These are phyloP conservation scores for Chironex yamaguchii DNA, from an alignment of 30 jellyfish, hydroid and myxozoan genomes.

Conservation along the genomic window DNA sequence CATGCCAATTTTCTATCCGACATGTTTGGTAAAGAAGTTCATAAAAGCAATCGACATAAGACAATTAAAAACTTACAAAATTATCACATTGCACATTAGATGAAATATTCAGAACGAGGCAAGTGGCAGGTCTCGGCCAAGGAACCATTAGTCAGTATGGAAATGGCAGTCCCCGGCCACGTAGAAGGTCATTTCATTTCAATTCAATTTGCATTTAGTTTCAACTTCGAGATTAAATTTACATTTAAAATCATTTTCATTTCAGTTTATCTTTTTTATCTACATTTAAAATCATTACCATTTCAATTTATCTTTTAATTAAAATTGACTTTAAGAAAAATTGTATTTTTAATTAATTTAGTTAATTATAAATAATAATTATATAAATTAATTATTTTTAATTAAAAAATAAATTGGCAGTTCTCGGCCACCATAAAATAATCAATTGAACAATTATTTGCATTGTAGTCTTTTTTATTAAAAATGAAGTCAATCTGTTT, in stretches of 20 bases:
- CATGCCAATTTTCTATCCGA: too few species aligned
- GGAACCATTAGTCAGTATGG: neutral
- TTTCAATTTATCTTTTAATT: neutral
- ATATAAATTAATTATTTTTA: neutral
- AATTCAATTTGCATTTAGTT: slow-evolving; percentile 6
- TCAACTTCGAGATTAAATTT: too few species aligned
- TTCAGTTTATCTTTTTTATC: too few species aligned
- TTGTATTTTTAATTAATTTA: neutral
- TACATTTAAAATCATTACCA: neutral
- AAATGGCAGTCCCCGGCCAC: slow-evolving; percentile 35
- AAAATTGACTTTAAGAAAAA: neutral
- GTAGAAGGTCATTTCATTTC: neutral
- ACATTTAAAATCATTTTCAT: too few species aligned
- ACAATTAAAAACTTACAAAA: too few species aligned
- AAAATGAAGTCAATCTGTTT: too few species aligned
- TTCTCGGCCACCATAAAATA: slow-evolving; percentile 49
- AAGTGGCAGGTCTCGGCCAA: slow-evolving; percentile 40
- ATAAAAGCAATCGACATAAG: too few species aligned
- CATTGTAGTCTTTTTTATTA: too few species aligned
- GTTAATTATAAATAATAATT: neutral
- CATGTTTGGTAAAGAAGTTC: too few species aligned
- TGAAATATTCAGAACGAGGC: too few species aligned
- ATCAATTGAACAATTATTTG: too few species aligned
- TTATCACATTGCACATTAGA: too few species aligned
- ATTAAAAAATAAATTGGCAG: slow-evolving; percentile 15